These are phyloP conservation scores for Pogona vitticeps DNA, from an alignment of 2,113 vertebrate genomes.

Conservation along the genomic window DNA sequence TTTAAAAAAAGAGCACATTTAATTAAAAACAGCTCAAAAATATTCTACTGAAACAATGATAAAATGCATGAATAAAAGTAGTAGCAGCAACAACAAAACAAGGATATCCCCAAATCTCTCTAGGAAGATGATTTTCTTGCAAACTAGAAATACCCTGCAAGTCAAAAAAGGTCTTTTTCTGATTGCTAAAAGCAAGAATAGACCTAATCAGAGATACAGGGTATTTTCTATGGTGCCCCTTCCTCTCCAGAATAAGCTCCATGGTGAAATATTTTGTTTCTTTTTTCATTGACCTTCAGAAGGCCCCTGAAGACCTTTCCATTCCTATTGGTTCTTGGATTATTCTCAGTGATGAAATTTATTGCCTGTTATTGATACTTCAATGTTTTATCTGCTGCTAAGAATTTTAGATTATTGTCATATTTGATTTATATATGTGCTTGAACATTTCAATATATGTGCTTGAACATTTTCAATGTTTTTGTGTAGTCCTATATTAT, in stretches of 20 bases:
- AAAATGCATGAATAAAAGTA: too few relatives aligned
- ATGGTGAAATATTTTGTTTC: background rate
- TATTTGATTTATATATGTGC: background rate
- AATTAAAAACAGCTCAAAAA: too few relatives aligned
- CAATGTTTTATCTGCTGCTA: background rate
- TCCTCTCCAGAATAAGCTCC: background rate
- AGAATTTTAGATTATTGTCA: background rate
- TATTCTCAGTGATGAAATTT: background rate
- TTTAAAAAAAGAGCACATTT: too few relatives aligned
- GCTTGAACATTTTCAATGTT: background rate
- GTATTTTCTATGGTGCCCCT: background rate
- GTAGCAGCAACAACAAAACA: too few relatives aligned
- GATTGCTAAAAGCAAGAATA: background rate
- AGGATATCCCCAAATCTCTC: too few relatives aligned
- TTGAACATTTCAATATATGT: background rate
- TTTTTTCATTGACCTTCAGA: background rate
- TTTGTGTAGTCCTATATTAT: background rate
- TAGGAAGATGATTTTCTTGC: background rate
- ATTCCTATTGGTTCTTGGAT: background rate
- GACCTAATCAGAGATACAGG: background rate
- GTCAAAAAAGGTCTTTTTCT: background rate
- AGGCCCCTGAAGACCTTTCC: background rate
- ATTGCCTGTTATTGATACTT: background rate
- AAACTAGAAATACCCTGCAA: background rate
- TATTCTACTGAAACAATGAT: too few relatives aligned